A percentile compares a stretch with the other conserved stretches of the same genome.
These are phyloP conservation scores for Hystrix brachyura DNA, from an alignment of 2,113 vertebrate species.

Conservation along the genomic window DNA sequence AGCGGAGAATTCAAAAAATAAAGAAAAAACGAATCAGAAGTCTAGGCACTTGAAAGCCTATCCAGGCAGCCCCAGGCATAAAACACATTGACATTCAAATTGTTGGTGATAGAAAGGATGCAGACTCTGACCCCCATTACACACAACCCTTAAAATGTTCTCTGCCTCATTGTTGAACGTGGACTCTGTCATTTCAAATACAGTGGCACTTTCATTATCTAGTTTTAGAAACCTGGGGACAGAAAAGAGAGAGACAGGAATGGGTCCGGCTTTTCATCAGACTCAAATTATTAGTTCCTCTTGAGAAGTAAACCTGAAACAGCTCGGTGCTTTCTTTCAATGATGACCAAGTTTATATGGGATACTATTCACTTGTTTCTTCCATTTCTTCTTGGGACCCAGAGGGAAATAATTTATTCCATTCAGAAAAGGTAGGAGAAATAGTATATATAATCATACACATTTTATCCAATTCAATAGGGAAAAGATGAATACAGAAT, in stretches of 20 bases:
- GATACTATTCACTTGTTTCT: slow-evolving; percentile 49
- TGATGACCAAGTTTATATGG: background rate
- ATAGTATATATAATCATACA: background rate
- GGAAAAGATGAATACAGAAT: background rate
- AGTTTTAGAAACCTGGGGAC: background rate
- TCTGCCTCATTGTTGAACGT: background rate
- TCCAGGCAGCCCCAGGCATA: background rate
- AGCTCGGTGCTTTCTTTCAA: slow-evolving; percentile 62
- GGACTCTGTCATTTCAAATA: slow-evolving; percentile 12
- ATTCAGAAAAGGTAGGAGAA: background rate
- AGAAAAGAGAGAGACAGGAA: background rate
- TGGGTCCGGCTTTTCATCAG: background rate
- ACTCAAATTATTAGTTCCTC: background rate
- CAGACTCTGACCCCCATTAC: background rate
- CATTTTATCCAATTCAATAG: background rate
- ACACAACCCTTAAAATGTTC: slow-evolving; percentile 18
- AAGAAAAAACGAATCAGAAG: background rate
- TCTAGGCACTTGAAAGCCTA: background rate
- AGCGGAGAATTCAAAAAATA: background rate
- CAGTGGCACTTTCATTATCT: background rate
- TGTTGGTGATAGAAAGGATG: slow-evolving; percentile 21
- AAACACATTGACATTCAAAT: background rate
- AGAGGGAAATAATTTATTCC: slow-evolving; percentile 58
- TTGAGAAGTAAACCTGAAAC: slow-evolving; percentile 64
- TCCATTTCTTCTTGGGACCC: background rate